Evolutionary conservation across 2,113 vertebrate species (phyloP).

Genomic region (Hippocampus zosterae): DNA sequence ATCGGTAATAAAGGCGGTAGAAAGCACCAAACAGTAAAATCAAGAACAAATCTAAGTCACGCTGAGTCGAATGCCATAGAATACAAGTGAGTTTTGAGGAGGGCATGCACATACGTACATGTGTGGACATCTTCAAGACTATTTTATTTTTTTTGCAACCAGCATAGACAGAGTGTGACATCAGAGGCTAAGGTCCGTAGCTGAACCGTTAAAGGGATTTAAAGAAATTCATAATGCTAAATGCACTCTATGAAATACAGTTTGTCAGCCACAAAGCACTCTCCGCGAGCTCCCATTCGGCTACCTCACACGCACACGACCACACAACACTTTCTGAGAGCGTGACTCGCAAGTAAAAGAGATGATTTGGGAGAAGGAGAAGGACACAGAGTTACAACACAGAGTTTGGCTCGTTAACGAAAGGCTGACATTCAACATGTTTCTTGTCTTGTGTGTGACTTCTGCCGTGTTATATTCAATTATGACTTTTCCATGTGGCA

Average conservation of each 20-base stretch:
- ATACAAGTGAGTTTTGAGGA: too few species aligned
- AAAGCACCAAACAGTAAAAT: too few species aligned
- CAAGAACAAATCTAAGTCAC: too few species aligned
- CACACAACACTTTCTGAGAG: slow-evolving; percentile 18
- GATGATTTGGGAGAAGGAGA: slow-evolving; percentile 37
- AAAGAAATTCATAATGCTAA: slow-evolving; percentile 65
- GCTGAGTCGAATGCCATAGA: too few species aligned
- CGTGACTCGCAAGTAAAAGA: slow-evolving; percentile 40
- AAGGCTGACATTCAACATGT: too few species aligned
- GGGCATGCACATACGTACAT: not conserved
- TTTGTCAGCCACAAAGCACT: slow-evolving; percentile 58
- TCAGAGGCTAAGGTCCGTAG: slow-evolving; percentile 45
- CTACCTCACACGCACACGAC: slow-evolving; percentile 37
- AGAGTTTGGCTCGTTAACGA: slow-evolving; percentile 11
- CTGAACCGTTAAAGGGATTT: slow-evolving; percentile 65
- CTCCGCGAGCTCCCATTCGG: slow-evolving; percentile 27
- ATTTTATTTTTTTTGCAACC: slow-evolving; percentile 13
- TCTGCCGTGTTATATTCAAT: too few species aligned
- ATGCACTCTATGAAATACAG: slow-evolving; percentile 62
- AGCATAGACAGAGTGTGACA: slow-evolving; percentile 37
- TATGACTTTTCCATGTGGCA: too few species aligned
- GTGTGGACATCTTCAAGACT: slow-evolving; percentile 20
- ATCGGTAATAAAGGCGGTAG: too few species aligned
- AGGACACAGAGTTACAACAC: slow-evolving; percentile 40
- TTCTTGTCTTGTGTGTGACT: too few species aligned